Evolutionary conservation across 2,113 vertebrate genomes (phyloP).

Genomic region (Leucosticte australis): DNA sequence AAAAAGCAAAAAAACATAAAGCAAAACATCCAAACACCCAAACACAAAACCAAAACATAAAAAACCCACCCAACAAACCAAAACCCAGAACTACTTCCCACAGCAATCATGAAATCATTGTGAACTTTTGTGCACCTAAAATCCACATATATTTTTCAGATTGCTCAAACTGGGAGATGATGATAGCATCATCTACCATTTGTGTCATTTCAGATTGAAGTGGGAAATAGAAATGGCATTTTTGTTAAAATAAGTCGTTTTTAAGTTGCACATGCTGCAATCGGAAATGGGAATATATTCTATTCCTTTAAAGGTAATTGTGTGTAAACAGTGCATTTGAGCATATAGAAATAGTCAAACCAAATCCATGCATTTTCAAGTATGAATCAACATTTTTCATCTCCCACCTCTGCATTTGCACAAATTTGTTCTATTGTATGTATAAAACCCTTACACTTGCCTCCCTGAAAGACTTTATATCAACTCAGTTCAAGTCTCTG

Average conservation of each 20-base stretch:
- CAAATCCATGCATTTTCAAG: neutral
- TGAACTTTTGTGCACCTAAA: neutral
- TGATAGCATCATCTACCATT: neutral
- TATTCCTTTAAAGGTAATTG: neutral
- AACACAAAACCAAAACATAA: neutral
- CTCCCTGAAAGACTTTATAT: neutral
- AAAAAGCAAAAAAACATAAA: neutral
- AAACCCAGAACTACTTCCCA: neutral
- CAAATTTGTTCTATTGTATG: neutral
- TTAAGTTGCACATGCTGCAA: neutral
- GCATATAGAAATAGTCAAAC: neutral
- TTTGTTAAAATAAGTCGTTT: neutral
- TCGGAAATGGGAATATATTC: neutral
- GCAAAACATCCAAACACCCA: neutral
- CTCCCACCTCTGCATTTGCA: neutral
- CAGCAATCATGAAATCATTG: neutral
- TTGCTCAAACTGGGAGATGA: neutral
- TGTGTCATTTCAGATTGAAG: neutral
- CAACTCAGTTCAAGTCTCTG: slow-evolving; percentile 1
- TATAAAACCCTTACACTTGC: neutral
- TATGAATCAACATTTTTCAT: neutral
- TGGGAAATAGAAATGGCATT: neutral
- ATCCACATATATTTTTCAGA: neutral
- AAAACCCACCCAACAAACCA: neutral
- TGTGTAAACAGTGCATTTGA: neutral